Evolutionary conservation across 2,113 vertebrate genomes (phyloP).

Genomic region (Serinus canaria): DNA sequence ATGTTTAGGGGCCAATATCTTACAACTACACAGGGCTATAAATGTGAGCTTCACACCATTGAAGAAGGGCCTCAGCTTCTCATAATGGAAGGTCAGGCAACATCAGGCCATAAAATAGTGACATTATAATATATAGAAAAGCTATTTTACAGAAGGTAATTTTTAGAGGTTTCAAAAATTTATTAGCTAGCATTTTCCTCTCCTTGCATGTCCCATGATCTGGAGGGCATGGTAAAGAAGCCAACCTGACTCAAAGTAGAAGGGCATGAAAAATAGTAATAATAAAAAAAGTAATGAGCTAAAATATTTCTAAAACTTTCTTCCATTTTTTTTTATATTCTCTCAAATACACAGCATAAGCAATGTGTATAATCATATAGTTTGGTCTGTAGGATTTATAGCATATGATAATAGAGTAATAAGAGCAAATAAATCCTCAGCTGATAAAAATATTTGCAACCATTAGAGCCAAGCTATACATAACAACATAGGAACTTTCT

Average conservation of each 20-base stretch:
- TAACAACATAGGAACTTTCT: background rate
- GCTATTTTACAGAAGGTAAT: conserved; percentile 51
- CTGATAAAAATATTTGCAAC: background rate
- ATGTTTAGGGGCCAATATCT: conserved; percentile 18
- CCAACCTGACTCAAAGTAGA: background rate
- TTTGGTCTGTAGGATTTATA: background rate
- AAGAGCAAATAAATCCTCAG: background rate
- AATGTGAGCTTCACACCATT: background rate
- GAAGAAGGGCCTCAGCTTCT: background rate
- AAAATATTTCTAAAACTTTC: background rate
- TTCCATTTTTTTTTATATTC: background rate
- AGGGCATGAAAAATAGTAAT: conserved; percentile 13
- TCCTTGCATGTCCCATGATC: background rate
- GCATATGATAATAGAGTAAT: background rate
- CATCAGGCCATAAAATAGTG: conserved; percentile 30
- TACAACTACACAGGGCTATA: background rate
- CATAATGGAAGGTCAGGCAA: conserved; percentile 39
- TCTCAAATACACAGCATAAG: background rate
- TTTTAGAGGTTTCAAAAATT: conserved; percentile 52
- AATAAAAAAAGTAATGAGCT: background rate
- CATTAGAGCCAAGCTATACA: background rate
- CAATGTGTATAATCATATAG: background rate
- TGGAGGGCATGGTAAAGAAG: conserved; percentile 2
- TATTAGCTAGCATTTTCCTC: conserved; percentile 43
- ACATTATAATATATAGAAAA: conserved; percentile 56